These are phyloP conservation scores for Cantharis lateralis DNA, from an alignment of 2,888 invertebrate species.

Conservation along the genomic window DNA sequence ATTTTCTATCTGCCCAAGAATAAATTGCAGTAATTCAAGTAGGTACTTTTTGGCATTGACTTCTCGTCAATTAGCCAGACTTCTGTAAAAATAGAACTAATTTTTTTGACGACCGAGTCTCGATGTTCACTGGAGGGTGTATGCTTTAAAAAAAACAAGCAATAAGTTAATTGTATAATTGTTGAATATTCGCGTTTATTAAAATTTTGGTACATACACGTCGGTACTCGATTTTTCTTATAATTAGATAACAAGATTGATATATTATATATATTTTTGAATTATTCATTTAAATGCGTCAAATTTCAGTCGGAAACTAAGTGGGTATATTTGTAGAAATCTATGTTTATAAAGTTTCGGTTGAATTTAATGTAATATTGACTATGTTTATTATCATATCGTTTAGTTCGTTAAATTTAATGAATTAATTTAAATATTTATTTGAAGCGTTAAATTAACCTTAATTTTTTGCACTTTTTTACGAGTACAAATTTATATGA, in stretches of 20 bases:
- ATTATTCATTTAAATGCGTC: background rate
- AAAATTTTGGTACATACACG: no score
- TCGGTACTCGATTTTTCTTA: background rate
- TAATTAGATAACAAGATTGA: background rate
- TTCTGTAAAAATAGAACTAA: background rate
- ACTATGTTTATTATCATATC: background rate
- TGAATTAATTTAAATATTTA: background rate
- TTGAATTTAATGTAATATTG: background rate
- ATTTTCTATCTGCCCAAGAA: no score
- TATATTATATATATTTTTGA: background rate
- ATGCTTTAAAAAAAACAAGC: no score
- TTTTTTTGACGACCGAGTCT: background rate
- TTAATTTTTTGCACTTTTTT: constrained; percentile 1
- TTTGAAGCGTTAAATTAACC: constrained; percentile 1
- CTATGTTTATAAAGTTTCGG: background rate
- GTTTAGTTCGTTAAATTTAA: background rate
- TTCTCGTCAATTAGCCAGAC: no score
- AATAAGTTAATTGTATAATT: no score
- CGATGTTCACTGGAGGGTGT: background rate
- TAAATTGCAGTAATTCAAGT: no score
- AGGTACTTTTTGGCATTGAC: no score
- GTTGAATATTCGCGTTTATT: no score
- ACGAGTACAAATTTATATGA: background rate
- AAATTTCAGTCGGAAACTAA: background rate
- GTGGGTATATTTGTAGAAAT: background rate